Base-by-base conservation (phyloP, 2,797 vertebrate species). In the Spheniscus humboldti region DNA sequence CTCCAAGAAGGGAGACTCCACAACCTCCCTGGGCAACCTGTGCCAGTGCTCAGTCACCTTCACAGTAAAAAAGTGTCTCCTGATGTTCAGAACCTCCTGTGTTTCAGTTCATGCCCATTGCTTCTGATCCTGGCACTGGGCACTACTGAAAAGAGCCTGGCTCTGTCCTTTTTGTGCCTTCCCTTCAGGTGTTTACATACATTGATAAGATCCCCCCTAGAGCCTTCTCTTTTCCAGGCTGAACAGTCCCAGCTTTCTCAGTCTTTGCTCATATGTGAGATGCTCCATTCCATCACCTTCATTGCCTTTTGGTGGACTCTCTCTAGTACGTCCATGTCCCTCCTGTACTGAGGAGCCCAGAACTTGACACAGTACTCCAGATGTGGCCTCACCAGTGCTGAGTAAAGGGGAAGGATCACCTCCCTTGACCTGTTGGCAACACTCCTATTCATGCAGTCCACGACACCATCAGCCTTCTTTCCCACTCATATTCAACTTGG, bases 401-500 rank as follows among this genome's bases (percentile, higher is more conserved):
- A 47, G 5, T 17, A 31, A 33, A 45, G 31, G 5, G 15, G 27
- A 80, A 55, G 14, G 13, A 39, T 77, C 8, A 39, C 14, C 11
- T 75, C 27, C 23, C 14, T 35, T 3, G 1, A 2, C 10, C 33
- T 76, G 45, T 33, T 77, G 39, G 5, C 6, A 66, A 9, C 4
- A 18, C 1, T 71, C 16, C 9, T 75, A 7, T 41, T 67, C 4
- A 33, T 33, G 24, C 24, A 77, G 20, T 18, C 27, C 17, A n/a
- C 1, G 2, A 47, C 10, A 33, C 2, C 3, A 5, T 62, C 24
- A 60, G 16, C n/a, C 8, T 25, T 60, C 19, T 78, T 66, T 66
- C n/a, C 4, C 1, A 1, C 8, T 69, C 7, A 1, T 20, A 8
- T 20, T 67, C 28, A 28, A 10, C 25, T 45, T 53, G 6, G 1